Evolutionary conservation across 1,140 invertebrate genomes (phyloP), one percentile per base, ranked within the genome.

Genomic region (Laupala kohalensis): DNA sequence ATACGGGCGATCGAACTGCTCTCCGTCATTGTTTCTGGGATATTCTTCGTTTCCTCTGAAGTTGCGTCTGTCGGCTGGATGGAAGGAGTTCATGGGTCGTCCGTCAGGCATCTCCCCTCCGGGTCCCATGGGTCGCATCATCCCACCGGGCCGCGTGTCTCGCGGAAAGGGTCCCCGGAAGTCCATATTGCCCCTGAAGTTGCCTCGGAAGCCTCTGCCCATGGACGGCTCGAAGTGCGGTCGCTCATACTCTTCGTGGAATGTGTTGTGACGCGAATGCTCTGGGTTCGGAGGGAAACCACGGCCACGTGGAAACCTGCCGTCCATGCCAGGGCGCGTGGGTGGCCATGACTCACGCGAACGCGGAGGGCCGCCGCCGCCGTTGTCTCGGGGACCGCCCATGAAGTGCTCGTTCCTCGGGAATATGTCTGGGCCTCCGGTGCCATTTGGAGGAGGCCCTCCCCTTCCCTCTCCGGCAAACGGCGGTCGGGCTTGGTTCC

Each of bases 31-130:
- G 25, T 66, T 24, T 24, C 27, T 26, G n/a, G 27, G 25, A 66
- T 26, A 66, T 19, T 26, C 25, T 5, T 66, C 65, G n/a, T 66
- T 66, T 25, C 65, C 15, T 66, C 25, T 15, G 27, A 66, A 66
- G 62, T 70, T 53, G n/a, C 62, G 62, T n/a, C 69, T 66, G 65
- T 66, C 65, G 27, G 25, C 65, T 25, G 5, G 23, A 13, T 24
- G 65, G 15, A 25, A 25, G 15, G 25, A 4, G 1, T 25, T 66
- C 5, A 24, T 26, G 26, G 30, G 30, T 70, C 69, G 15, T 53
- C 69, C 37, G 6, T 72, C 64, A 72, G 67, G 27, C 66, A 72
- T 69, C 12, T 72, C 71, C 15, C 29, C 65, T 9, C 65, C 65
- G 5, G 65, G 27, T 19, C 67, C 67, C 67, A 69, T 30, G 12